A percentile compares a stretch with the other conserved stretches of the same genome.
Conservation (phyloP, 2,888 invertebrate genomes). For the Eilema depressum region DNA sequence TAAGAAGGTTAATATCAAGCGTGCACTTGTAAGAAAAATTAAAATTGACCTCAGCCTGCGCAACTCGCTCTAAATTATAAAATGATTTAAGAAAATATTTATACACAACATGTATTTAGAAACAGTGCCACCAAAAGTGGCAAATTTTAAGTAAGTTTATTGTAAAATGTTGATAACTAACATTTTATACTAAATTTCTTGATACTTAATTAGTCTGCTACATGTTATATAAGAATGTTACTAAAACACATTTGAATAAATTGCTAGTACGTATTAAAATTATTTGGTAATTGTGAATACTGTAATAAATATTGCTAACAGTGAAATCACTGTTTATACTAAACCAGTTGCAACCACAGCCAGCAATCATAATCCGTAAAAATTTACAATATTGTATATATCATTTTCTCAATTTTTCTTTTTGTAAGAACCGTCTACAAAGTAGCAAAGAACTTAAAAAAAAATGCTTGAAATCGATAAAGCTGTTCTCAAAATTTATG, state of each 20-base stretch:
- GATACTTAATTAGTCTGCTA: constrained; percentile 2
- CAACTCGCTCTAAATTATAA: constrained; percentile 10
- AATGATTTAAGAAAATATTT: background rate
- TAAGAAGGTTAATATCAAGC: constrained; percentile 11
- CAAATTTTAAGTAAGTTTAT: background rate
- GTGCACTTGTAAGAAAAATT: constrained; percentile 11
- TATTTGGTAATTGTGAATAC: background rate
- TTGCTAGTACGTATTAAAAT: constrained; percentile 1
- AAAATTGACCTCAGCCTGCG: constrained; percentile 3
- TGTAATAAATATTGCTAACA: constrained; percentile 2
- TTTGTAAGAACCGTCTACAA: too few species aligned
- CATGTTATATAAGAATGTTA: background rate
- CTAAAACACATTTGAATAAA: constrained; percentile 3
- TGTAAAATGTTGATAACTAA: constrained; percentile 1
- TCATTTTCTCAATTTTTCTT: too few species aligned
- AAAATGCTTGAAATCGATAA: too few species aligned
- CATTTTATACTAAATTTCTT: constrained; percentile 1
- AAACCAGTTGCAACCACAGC: background rate
- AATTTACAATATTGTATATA: too few species aligned
- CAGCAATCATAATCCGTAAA: background rate
- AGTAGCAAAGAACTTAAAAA: too few species aligned
- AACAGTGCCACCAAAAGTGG: background rate
- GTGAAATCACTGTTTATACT: background rate
- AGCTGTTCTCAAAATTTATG: background rate
- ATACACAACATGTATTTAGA: constrained; percentile 1